Evolutionary conservation across 2,797 vertebrate species (phyloP), one percentile per base, ranked within the genome.

Genomic region (Lophius americanus): DNA sequence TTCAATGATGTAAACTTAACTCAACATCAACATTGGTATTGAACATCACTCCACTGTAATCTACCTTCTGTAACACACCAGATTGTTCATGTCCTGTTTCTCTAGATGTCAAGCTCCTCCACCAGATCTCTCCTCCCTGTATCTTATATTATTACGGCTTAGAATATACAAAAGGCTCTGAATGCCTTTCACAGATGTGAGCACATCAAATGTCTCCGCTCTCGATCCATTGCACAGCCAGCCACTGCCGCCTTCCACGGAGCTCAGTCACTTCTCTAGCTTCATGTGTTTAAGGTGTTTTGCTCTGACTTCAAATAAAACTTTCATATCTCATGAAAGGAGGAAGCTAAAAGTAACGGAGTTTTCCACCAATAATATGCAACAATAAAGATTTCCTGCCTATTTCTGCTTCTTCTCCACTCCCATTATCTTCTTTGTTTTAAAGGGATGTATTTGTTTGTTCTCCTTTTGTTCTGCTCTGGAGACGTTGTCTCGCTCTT

Each of bases 391-490:
- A 51, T 13, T 6, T 35, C 41, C 33, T 33, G 14, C 47, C 51
- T n/a, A 39, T 68, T 74, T 55, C 41, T 61, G 38, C 52, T 49
- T 64, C 60, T 53, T 65, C 66, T 59, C 68, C 56, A 50, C 69
- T 47, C 70, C 74, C 81, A 76, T 87, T 83, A 82, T 85, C 78
- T 70, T 32, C 65, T 82, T 81, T 79, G 83, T 84, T 73, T 88
- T 88, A 86, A 85, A 90, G 78, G 57, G 73, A 77, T 67, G 74
- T 71, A 64, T 66, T 73, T 81, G 82, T 89, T 86, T 92, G 88
- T 91, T 92, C 85, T 86, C 78, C 71, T 78, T 89, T 88, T 91
- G 90, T 91, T 90, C 88, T 87, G 83, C 88, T 90, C 88, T 48
- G 60, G 79, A 89, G 81, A 78, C 56, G 7, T 57, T 73, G 51